Evolutionary conservation across 1,140 invertebrate species (phyloP).

Genomic region (Megathymus violae): DNA sequence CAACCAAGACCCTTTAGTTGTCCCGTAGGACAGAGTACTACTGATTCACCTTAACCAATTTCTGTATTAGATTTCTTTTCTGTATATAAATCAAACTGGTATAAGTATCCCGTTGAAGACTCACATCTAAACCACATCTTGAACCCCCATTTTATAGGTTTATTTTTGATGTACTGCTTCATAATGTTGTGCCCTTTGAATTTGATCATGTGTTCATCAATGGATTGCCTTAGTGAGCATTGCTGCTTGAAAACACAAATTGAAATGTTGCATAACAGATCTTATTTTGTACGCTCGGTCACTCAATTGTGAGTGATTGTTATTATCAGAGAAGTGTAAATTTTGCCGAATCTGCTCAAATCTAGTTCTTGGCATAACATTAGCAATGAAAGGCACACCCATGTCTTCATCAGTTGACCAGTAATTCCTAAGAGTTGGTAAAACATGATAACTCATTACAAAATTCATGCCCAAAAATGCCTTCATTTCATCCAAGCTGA

Average conservation of each 20-base stretch:
- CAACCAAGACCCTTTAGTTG: conserved; percentile 45
- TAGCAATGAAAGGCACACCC: conserved; percentile 39
- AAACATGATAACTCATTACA: no score
- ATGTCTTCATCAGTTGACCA: no score
- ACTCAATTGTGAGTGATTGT: not conserved
- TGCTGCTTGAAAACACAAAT: conserved; percentile 41
- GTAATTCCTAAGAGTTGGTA: no score
- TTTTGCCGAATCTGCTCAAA: conserved; percentile 41
- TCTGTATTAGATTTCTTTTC: conserved; percentile 44
- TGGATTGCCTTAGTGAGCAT: conserved; percentile 45
- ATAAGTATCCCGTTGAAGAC: conserved; percentile 49
- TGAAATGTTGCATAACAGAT: conserved; percentile 48
- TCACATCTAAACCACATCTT: conserved; percentile 49
- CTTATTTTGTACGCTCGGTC: conserved; percentile 50
- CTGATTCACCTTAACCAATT: conserved; percentile 54
- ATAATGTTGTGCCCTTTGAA: conserved; percentile 48
- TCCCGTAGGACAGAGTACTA: conserved; percentile 46
- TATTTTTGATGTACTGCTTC: conserved; percentile 51
- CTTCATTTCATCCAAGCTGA: no score
- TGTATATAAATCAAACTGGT: conserved; percentile 54
- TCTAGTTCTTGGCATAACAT: conserved; percentile 43
- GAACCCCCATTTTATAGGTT: conserved; percentile 51
- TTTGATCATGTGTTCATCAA: conserved; percentile 47
- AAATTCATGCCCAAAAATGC: no score
- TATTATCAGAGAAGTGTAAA: conserved; percentile 38